Evolutionary conservation across 2,797 vertebrate genomes (phyloP), one percentile per base, ranked within the genome.

Genomic region (Petrocephalus sullivani): DNA sequence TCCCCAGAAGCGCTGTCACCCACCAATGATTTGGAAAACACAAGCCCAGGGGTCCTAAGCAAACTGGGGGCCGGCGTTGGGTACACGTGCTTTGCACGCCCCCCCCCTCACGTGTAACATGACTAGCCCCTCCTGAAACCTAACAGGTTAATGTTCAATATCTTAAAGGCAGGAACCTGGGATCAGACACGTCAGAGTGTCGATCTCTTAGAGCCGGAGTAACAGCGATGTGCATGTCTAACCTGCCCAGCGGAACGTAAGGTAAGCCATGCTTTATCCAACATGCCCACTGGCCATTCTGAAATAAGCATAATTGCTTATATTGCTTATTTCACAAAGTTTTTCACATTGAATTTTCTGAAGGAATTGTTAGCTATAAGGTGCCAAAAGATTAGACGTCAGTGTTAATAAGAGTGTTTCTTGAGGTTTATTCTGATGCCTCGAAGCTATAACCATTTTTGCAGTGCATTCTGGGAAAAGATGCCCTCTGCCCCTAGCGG

Each of bases 61-160:
- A 49, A 71, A 37, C 10, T 16, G 67, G 23, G 12, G 3, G 67
- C 10, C 9, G 14, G 4, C 12, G 3, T 16, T 71, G 23, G 12
- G 64, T 46, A 19, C 33, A 46, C 33, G 37, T 1, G 5, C n/a
- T 2, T 6, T 37, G 5, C 12, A 4, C 19, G 2, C 41, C 28
- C 75, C 14, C 19, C 14, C 16, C 7, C 19, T 41, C 21, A 51
- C 49, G 16, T 21, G 19, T 82, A 16, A 82, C 37, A 19, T 51
- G 46, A 51, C 78, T 82, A 41, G 87, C 51, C 14, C 19, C 14
- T 28, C 61, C 12, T 21, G 23, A 3, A 16, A 71, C 12, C 16
- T 19, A 51, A 5, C 49, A 37, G 87, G 87, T 75, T 87, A 87
- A 87, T 87, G 9, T 78, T 87, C 64, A 53, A 53, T n/a, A 16